Evolutionary conservation across 2,113 vertebrate species (phyloP).

Genomic region (Eublepharis macularius): DNA sequence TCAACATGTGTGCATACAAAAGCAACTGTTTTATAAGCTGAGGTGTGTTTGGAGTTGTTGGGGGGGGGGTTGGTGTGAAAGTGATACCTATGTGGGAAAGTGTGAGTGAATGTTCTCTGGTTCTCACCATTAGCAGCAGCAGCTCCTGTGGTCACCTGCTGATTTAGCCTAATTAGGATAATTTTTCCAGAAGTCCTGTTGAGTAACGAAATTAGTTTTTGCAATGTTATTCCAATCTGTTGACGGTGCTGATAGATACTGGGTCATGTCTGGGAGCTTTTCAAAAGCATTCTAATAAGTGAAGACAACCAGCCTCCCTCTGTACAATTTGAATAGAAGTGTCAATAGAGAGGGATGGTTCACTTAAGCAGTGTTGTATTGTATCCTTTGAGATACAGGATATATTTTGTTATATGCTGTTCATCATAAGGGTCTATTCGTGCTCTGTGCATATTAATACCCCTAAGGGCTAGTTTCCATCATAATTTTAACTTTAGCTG

Average conservation of each 20-base stretch:
- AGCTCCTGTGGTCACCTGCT: not conserved
- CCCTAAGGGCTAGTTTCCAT: not conserved
- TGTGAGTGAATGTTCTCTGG: not conserved
- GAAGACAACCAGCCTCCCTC: not conserved
- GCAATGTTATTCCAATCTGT: slow-evolving; percentile 13
- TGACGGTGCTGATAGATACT: not conserved
- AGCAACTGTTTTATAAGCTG: too few species aligned
- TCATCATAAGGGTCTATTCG: not conserved
- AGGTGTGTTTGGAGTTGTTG: too few species aligned
- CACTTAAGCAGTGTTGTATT: not conserved
- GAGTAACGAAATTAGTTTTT: slow-evolving; percentile 3
- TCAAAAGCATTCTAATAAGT: not conserved
- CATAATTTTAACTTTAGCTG: not conserved
- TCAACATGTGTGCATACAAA: too few species aligned
- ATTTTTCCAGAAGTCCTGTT: slow-evolving; percentile 22
- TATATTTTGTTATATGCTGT: too few species aligned
- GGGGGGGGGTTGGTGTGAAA: not conserved
- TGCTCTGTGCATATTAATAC: not conserved
- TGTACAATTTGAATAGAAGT: not conserved
- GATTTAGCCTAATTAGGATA: slow-evolving; percentile 36
- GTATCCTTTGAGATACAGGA: not conserved
- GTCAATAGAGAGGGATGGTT: not conserved
- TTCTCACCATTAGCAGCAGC: not conserved
- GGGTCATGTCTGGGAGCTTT: not conserved
- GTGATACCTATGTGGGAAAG: not conserved